These are phyloP conservation scores for Eristalinus sepulchralis DNA, from an alignment of 2,888 invertebrate genomes.

Conservation along the genomic window DNA sequence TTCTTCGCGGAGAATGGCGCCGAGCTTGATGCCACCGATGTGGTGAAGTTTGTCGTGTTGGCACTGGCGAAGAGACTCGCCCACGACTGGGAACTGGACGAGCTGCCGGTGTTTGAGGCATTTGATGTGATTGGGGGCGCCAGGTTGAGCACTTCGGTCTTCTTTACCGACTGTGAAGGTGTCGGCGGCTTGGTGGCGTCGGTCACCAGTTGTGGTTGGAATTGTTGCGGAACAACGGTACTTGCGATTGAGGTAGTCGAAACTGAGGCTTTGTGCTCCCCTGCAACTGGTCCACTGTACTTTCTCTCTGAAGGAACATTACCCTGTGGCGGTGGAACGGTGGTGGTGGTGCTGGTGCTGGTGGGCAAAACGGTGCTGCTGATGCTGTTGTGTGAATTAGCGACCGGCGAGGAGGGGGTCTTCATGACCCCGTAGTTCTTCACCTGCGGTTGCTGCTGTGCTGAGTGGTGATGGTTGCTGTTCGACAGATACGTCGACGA, in stretches of 20 bases:
- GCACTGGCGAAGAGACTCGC: conserved; percentile 84
- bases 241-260: conserved; percentile 81
- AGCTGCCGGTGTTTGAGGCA: conserved; percentile 32
- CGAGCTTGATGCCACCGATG: conserved; percentile 63
- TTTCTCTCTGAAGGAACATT: conserved; percentile 66
- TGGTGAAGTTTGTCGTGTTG: conserved; percentile 60
- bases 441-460: conserved; percentile 80
- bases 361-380: conserved; percentile 75
- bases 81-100: conserved; percentile 82
- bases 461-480: conserved; percentile 75
- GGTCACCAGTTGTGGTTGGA: conserved; percentile 73
- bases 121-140: conserved; percentile 61
- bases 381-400: conserved; percentile 77
- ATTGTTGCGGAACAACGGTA: conserved; percentile 80
- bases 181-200: conserved; percentile 71
- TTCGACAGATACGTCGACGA: conserved; percentile 80
- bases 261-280: conserved; percentile 81
- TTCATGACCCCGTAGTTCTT: conserved; percentile 79
- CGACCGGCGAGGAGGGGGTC: conserved; percentile 80
- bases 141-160: conserved; percentile 57
- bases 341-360: conserved; percentile 80
- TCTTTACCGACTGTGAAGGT: conserved; percentile 33
- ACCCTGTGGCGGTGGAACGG: conserved; percentile 80
- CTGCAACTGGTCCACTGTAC: conserved; percentile 74
- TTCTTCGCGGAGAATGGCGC: conserved; percentile 80